phyloP scores from a whole-genome alignment of 2,797 vertebrate genomes.

The Dendrocincla fuliginosa region DNA sequence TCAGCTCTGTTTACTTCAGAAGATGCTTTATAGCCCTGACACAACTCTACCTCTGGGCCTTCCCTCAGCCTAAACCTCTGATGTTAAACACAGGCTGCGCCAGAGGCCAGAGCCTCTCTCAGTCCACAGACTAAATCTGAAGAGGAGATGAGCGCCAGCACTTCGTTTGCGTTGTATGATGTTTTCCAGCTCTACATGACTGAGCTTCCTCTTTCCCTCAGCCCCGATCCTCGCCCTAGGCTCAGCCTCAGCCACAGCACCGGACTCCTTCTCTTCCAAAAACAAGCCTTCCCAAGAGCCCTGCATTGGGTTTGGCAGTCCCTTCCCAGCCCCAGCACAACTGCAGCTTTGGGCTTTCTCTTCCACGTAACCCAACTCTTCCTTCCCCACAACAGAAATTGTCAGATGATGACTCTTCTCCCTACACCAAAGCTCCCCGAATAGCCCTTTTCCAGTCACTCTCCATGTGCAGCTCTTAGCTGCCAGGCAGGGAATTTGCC shows the following conservation, averaged over 20 bases:
- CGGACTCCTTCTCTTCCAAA: neutral
- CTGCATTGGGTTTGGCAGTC: neutral
- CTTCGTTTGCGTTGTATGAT: neutral
- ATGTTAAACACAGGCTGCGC: neutral
- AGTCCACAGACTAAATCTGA: neutral
- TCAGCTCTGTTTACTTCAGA: neutral
- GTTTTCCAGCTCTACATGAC: neutral
- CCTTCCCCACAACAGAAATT: neutral
- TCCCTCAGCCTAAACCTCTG: neutral
- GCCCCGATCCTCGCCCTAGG: neutral
- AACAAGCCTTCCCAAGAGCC: neutral
- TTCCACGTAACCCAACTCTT: neutral
- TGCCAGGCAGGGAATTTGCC: neutral
- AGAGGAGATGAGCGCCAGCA: neutral
- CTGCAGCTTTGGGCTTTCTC: neutral
- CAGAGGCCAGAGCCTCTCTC: neutral
- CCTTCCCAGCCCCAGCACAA: neutral
- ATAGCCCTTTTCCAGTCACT: neutral
- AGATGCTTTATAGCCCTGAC: neutral
- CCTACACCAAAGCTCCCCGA: neutral
- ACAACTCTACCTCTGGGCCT: neutral
- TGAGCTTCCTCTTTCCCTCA: neutral
- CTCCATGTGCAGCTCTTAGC: neutral
- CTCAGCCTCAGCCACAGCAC: neutral
- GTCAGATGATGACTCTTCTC: neutral